phyloP scores from a whole-genome alignment of 2,888 invertebrate genomes.

The Thelaira solivaga region DNA sequence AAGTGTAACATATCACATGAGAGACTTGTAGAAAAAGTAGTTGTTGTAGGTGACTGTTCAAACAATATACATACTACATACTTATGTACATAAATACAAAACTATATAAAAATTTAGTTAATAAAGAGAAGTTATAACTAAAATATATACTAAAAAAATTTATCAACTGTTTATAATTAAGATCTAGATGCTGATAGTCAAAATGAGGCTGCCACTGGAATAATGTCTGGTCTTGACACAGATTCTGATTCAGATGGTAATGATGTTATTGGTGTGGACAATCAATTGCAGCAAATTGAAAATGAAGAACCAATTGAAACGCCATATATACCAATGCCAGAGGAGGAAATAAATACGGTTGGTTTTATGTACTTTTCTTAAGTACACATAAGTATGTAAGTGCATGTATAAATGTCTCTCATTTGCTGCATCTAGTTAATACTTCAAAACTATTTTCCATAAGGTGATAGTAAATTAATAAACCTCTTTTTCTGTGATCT shows the following conservation, averaged over 20 bases:
- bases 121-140: not conserved
- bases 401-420: no score
- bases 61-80: no score
- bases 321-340: slow-evolving; percentile 79
- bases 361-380: not conserved
- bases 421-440: no score
- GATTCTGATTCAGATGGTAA: slow-evolving; percentile 81
- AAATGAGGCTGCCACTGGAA: slow-evolving; percentile 80
- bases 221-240: slow-evolving; percentile 76
- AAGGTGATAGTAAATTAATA: no score
- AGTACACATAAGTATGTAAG: no score
- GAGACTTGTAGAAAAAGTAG: no score
- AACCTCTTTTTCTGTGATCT: no score
- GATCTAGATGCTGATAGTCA: slow-evolving; percentile 86
- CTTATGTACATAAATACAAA: not conserved
- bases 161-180: slow-evolving; percentile 69
- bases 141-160: not conserved
- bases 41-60: no score
- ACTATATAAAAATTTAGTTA: not conserved
- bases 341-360: slow-evolving; percentile 81
- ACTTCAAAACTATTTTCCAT: no score
- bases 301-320: slow-evolving; percentile 79
- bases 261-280: slow-evolving; percentile 60
- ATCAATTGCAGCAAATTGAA: slow-evolving; percentile 65
- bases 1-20: no score